Base-by-base conservation (phyloP, 1,140 invertebrate species). In the Cydia amplana region DNA sequence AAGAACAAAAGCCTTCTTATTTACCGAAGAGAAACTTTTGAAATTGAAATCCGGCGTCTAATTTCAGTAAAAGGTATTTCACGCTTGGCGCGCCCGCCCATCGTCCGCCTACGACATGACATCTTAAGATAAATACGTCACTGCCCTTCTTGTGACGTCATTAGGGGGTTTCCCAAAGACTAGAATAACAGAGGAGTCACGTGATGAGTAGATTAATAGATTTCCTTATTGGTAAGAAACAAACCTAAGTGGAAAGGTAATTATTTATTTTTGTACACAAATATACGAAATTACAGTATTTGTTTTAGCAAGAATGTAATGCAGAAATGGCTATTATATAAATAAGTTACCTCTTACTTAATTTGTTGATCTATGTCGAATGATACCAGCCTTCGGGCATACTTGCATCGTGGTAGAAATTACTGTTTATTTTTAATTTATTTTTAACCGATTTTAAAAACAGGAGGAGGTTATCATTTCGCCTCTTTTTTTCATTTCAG, bases 121-220 rank as follows among this genome's bases (percentile, higher is more conserved):
- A 18, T 36, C 16, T 40, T 28, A 5, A 36, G 18, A 23, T 36
- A 18, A 36, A 36, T 67, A 43, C 65, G 65, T 70, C 65, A 70
- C 25, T 1, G 23, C 23, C n/a, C 4, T 5, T 32, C 32, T 36
- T 36, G 28, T 70, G 65, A 70, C 65, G 65, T 70, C 65, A 70
- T 70, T 36, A 16, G 65, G 64, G 65, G 36, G 32, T 18, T 70
- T 70, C 32, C 32, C 65, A 70, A 36, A 70, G 65, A 70, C 1
- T 70, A 40, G 4, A 4, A 40, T 5, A 70, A 70, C 65, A 70
- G 28, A 70, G 5, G 18, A 10, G 65, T 16, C 25, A 32, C 49
- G 16, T 60, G n/a, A 23, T 60, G 18, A 7, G 7, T 60, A 60
- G 1, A 60, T 23, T 23, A 7, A 18, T 60, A 60, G 1, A 60